Conservation (phyloP, 2,113 vertebrate species). For the Catharus bicknelli region DNA sequence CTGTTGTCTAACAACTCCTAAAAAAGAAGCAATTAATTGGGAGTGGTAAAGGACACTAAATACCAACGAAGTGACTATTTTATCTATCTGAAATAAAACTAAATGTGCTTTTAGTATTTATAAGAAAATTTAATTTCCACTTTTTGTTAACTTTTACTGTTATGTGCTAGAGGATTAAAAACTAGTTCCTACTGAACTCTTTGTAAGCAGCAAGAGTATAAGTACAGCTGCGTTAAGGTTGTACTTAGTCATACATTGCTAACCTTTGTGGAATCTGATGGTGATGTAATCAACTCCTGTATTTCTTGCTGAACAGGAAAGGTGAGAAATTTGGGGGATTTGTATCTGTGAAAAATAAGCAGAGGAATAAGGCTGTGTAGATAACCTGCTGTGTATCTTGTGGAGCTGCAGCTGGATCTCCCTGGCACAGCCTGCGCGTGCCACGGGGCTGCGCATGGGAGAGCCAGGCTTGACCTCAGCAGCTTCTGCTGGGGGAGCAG, state of each 20-base stretch:
- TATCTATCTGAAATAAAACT: background rate
- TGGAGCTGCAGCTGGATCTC: background rate
- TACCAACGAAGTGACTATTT: background rate
- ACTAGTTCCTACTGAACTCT: background rate
- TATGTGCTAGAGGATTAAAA: background rate
- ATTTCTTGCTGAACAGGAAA: slow-evolving; percentile 73
- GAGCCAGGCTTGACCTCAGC: background rate
- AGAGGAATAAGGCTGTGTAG: background rate
- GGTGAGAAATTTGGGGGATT: slow-evolving; percentile 63
- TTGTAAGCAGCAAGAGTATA: background rate
- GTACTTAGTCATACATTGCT: slow-evolving; percentile 23
- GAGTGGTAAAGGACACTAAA: background rate
- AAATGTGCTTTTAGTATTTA: background rate
- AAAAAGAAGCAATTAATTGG: background rate
- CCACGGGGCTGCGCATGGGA: background rate
- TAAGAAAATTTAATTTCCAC: background rate
- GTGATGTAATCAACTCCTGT: slow-evolving; percentile 53
- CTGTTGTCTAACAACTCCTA: background rate
- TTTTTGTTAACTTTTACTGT: background rate
- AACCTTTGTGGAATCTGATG: slow-evolving; percentile 38
- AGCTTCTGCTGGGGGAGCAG: background rate
- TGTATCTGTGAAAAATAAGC: slow-evolving; percentile 66
- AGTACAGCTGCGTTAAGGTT: background rate
- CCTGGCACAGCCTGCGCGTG: background rate
- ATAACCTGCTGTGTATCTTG: background rate